Base-by-base conservation (phyloP, 2,888 invertebrate species). In the Sepiola atlantica region DNA sequence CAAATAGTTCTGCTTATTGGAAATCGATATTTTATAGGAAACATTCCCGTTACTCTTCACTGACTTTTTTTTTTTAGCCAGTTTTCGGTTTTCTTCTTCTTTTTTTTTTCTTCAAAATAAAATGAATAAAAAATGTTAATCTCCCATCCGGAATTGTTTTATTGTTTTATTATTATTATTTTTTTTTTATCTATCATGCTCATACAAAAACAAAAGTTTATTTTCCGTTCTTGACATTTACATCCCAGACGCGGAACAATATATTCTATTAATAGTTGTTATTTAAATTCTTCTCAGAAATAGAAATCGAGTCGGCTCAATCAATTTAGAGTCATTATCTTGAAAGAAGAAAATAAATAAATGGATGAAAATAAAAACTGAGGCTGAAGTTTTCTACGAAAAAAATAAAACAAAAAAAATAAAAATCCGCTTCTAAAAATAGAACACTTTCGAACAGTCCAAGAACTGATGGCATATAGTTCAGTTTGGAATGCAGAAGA, bases 11-110 rank as follows among this genome's bases (percentile, higher is more conserved):
- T 61, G n/a, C n/a, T 16, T n/a, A 12, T 16, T n/a, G 77, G n/a
- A 77, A 77, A 77, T 77, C 77, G n/a, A 77, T 77, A 77, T n/a
- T 77, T 77, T 77, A 77, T 77, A 77, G 77, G n/a, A 77, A 77
- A 77, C 77, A 77, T 77, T n/a, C n/a, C n/a, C n/a, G 77, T 16
- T n/a, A n/a, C 77, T 77, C 14, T n/a, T 14, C 1, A n/a, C n/a
- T 77, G n/a, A 21, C n/a, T 77, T n/a, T n/a, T n/a, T n/a, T 21
- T 57, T 20, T 57, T 57, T 57, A 20, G 57, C 20, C 24, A 57
- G 2, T 14, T 32, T 77, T 77, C n/a, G n/a, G 0, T 77, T n/a
- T 77, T 6, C 28, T 0, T 12, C 10, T 77, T n/a, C n/a, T 77
- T 77, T 77, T 77, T n/a, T 77, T 77, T 0, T 77, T 77, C 4